Percentiles rank a stretch among this genome's conserved stretches.
Conservation (phyloP, 2,888 invertebrate genomes). For the Lasioglossum calceatum region DNA sequence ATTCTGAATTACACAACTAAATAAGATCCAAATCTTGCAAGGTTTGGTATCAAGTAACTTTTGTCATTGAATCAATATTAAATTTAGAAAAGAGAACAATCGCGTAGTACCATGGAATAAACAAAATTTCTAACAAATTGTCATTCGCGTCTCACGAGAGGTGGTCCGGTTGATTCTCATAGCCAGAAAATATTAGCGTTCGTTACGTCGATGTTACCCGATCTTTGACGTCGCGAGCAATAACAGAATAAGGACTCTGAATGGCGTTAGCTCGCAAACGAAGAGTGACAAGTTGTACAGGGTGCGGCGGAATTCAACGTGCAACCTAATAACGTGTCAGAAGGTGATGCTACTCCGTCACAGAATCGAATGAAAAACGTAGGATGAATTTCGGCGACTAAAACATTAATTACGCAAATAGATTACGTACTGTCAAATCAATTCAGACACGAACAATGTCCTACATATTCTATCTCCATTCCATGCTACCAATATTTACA, state of each 20-base stretch:
- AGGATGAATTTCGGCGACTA: background rate
- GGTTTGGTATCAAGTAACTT: too few species aligned
- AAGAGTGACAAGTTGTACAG: constrained; percentile 5
- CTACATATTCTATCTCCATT: too few species aligned
- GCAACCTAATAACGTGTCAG: background rate
- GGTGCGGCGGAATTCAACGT: background rate
- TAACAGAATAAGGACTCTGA: background rate
- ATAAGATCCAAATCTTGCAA: too few species aligned
- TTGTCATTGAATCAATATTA: too few species aligned
- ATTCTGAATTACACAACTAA: too few species aligned
- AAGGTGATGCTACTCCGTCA: background rate
- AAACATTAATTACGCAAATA: background rate
- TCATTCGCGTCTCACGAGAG: background rate
- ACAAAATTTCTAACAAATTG: background rate
- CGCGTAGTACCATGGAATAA: background rate
- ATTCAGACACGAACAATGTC: background rate
- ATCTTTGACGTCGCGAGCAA: background rate
- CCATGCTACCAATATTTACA: too few species aligned
- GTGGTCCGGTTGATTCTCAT: background rate
- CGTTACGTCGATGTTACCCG: background rate
- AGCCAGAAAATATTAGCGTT: background rate
- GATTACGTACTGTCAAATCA: background rate
- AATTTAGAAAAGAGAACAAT: background rate
- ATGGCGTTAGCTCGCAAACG: background rate
- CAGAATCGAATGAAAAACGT: background rate